phyloP scores from a whole-genome alignment of 2,888 invertebrate genomes.

The Lepidocyrtoides sp. region DNA sequence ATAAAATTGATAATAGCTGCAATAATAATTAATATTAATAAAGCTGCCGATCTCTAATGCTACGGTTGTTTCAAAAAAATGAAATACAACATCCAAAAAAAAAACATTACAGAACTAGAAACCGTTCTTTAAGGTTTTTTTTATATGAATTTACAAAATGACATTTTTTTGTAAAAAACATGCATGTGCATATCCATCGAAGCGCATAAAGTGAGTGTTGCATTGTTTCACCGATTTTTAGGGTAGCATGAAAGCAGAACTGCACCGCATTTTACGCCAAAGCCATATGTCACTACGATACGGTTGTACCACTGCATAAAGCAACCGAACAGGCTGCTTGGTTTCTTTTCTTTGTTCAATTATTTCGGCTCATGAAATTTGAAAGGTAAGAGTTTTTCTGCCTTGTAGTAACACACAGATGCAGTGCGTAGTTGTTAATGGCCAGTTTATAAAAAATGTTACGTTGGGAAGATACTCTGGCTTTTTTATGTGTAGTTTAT shows the following conservation, averaged over 20 bases:
- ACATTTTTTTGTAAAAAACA: neutral
- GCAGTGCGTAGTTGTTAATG: no score
- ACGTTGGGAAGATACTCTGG: no score
- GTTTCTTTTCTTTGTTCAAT: neutral
- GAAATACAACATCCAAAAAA: no score
- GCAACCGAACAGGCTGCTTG: neutral
- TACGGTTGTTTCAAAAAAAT: neutral
- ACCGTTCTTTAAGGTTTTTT: no score
- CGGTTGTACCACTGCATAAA: neutral
- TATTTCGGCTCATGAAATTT: slow-evolving; percentile 7
- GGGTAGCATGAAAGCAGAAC: neutral
- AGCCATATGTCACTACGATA: slow-evolving; percentile 48
- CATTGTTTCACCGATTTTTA: slow-evolving; percentile 1
- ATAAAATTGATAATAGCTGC: slow-evolving; percentile 6
- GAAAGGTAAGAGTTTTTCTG: neutral
- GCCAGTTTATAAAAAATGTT: no score
- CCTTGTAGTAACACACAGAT: neutral
- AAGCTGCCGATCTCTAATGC: neutral
- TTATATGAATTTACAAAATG: no score
- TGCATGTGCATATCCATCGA: neutral
- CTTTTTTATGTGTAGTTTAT: no score
- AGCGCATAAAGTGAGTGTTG: neutral
- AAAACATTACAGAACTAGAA: no score
- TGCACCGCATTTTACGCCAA: neutral
- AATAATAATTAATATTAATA: slow-evolving; percentile 2